Conservation (phyloP, 2,888 invertebrate species). For the Phrixothrix hirtus region DNA sequence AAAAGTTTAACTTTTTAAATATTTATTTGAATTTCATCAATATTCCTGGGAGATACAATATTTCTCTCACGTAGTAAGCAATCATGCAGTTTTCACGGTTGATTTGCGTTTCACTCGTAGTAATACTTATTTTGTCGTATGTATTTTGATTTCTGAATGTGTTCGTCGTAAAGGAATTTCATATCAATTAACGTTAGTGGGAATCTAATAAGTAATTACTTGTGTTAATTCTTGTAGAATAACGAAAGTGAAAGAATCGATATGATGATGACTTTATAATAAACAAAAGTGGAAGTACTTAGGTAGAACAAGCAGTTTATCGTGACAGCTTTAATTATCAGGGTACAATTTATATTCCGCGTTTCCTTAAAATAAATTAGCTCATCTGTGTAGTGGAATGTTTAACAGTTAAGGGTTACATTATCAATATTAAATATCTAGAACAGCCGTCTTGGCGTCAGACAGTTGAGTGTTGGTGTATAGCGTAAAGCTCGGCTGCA, state of each 20-base stretch:
- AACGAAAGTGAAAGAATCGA: too few species aligned
- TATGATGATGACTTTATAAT: slow-evolving; percentile 11
- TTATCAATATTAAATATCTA: slow-evolving; percentile 52
- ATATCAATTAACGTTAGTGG: too few species aligned
- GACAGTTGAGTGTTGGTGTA: slow-evolving; percentile 48
- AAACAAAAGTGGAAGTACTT: slow-evolving; percentile 18
- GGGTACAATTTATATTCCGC: slow-evolving; percentile 44
- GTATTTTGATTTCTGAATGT: neutral
- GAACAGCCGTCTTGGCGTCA: slow-evolving; percentile 44
- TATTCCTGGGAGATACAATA: slow-evolving; percentile 26
- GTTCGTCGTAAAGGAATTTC: neutral
- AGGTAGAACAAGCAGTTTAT: slow-evolving; percentile 22
- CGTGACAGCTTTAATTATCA: slow-evolving; percentile 45
- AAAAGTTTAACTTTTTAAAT: too few species aligned
- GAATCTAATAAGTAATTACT: too few species aligned
- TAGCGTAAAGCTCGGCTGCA: slow-evolving; percentile 41
- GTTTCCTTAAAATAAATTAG: slow-evolving; percentile 48
- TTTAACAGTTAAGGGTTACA: slow-evolving; percentile 47
- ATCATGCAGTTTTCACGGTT: slow-evolving; percentile 37
- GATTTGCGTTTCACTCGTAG: slow-evolving; percentile 29
- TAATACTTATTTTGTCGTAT: neutral
- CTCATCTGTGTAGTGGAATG: slow-evolving; percentile 39
- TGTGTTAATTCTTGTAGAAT: too few species aligned
- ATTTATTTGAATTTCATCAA: too few species aligned
- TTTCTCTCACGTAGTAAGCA: slow-evolving; percentile 32